Conservation (phyloP, 1,140 invertebrate species). For the Eumeta japonica region DNA sequence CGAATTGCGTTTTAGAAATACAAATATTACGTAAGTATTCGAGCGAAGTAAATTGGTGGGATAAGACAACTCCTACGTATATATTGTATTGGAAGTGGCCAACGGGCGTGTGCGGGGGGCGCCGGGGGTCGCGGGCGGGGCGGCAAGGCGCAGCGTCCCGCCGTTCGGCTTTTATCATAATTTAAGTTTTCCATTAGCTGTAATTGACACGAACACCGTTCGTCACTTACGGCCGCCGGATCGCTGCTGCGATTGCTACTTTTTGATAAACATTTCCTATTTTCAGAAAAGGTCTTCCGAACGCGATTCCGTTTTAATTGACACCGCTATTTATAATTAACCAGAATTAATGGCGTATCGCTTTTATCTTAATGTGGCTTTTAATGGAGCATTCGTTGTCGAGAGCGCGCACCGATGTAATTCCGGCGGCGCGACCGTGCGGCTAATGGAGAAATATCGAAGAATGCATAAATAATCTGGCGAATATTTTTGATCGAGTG, state of each 20-base stretch:
- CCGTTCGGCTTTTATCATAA: slow-evolving; percentile 50
- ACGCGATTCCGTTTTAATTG: slow-evolving; percentile 45
- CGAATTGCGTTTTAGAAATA: no score
- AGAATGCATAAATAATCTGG: slow-evolving; percentile 41
- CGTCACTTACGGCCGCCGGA: slow-evolving; percentile 47
- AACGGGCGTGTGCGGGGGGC: no score
- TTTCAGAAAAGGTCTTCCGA: slow-evolving; percentile 35
- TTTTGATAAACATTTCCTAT: slow-evolving; percentile 54
- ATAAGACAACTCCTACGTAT: no score
- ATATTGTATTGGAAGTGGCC: no score
- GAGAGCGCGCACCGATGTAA: slow-evolving; percentile 44
- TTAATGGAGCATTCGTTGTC: slow-evolving; percentile 44
- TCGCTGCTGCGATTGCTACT: slow-evolving; percentile 45
- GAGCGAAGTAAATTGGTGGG: no score
- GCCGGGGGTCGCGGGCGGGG: no score
- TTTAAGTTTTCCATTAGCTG: slow-evolving; percentile 57
- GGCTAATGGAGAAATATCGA: slow-evolving; percentile 48
- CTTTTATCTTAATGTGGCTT: slow-evolving; percentile 52
- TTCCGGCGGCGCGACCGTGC: slow-evolving; percentile 31
- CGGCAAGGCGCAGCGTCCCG: slow-evolving; percentile 25
- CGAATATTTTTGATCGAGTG: no score
- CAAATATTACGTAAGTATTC: no score
- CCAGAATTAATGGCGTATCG: slow-evolving; percentile 43
- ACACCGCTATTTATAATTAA: slow-evolving; percentile 53
- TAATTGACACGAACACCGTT: slow-evolving; percentile 58